Base-by-base conservation (phyloP, 2,797 vertebrate species). In the Rhinichthys osculus region DNA sequence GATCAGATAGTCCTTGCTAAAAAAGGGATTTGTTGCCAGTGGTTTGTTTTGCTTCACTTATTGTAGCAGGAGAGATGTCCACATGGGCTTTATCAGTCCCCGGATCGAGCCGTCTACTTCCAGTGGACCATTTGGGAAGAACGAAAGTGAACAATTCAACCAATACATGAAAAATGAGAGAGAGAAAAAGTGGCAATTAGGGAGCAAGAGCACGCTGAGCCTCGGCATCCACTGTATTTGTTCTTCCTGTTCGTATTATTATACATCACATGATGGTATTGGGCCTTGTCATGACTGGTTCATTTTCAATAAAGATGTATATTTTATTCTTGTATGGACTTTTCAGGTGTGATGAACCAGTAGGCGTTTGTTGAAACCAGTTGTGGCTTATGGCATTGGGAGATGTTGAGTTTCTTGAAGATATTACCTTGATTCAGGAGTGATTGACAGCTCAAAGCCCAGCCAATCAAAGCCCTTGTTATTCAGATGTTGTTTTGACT, bases 401-500 rank as follows among this genome's bases (percentile, higher is more conserved):
- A 54, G 62, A 84, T 50, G 21, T 52, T 38, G 27, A 64, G n/a
- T 38, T 73, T 70, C 35, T n/a, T 70, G 13, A 35, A 70, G 70
- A 81, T 52, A 81, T 54, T 17, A n/a, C 50, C 11, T 52, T 52
- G 44, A 78, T 30, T 76, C 30, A 27, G 33, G 38, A 86, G 35
- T 33, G 74, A 86, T 85, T 78, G 70, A 40, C n/a, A 81, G 80
- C 82, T 81, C 38, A 81, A 44, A 82, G 33, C 67, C 17, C 38
- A 66, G 69, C 78, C 87, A 90, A 76, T 87, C 81, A 84, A 81
- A 86, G 30, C 72, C 23, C 81, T 85, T 81, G 83, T 84, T 85
- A 54, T 78, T 83, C 23, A 78, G 83, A 81, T 87, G 87, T 87
- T 82, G 72, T 78, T 89, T 54, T 84, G 57, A 82, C 40, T 19